phyloP scores from a whole-genome alignment of 1,140 invertebrate genomes.

The Copidosoma floridanum region DNA sequence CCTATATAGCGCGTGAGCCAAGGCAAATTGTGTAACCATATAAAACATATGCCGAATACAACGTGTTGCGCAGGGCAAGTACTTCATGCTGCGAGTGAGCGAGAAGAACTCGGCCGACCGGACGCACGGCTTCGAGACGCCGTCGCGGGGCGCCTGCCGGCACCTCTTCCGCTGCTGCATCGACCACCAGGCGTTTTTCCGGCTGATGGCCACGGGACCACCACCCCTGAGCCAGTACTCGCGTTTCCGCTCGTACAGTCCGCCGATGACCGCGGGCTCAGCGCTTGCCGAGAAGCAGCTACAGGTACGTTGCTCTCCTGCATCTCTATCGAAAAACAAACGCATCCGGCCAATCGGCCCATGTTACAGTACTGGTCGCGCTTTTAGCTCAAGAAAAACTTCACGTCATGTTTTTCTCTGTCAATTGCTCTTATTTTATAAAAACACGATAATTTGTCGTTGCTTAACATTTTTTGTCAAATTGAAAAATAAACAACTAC shows the following conservation, averaged over 20 bases:
- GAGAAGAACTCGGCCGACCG: constrained; percentile 96
- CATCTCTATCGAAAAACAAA: no score
- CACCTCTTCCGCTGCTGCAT: constrained; percentile 98
- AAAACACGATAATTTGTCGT: no score
- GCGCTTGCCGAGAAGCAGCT: constrained; percentile 14
- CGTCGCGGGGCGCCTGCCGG: constrained; percentile 92
- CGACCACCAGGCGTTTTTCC: constrained; percentile 98
- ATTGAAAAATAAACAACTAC: no score
- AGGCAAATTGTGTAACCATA: no score
- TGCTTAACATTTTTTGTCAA: no score
- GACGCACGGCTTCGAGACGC: constrained; percentile 93
- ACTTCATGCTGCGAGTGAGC: constrained; percentile 92
- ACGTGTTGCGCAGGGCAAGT: constrained; percentile 79
- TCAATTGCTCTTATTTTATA: no score
- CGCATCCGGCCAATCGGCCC: background rate
- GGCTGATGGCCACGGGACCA: constrained; percentile 66
- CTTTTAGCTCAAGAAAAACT: no score
- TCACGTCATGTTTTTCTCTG: no score
- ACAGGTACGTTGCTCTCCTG: constrained; percentile 7
- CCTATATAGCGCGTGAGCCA: no score
- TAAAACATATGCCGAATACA: no score
- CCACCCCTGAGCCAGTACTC: constrained; percentile 57
- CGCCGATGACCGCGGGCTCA: constrained; percentile 45
- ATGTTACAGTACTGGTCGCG: no score
- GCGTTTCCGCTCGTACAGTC: constrained; percentile 67